Evolutionary conservation across 2,888 invertebrate genomes (phyloP).

Genomic region (Synanthedon myopaeformis): DNA sequence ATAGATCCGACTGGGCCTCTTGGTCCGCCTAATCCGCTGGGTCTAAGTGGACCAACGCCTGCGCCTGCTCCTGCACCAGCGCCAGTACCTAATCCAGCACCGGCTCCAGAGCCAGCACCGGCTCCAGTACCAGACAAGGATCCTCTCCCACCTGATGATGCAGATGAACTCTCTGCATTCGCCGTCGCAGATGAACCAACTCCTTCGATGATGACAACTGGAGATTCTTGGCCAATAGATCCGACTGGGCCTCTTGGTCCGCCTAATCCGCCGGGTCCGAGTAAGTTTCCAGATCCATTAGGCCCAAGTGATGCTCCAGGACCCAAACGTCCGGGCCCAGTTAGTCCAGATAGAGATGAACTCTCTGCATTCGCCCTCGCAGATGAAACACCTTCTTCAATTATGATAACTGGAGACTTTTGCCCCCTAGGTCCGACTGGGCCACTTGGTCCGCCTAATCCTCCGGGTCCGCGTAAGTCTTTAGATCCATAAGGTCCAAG

Average conservation of each 20-base stretch:
- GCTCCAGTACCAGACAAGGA: too few species aligned
- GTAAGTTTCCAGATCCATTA: slow-evolving; percentile 1
- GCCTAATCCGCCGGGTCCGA: neutral
- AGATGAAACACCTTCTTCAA: slow-evolving; percentile 5
- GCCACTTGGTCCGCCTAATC: neutral
- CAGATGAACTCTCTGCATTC: slow-evolving; percentile 1
- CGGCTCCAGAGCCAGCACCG: too few species aligned
- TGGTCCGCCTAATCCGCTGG: neutral
- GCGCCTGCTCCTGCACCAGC: too few species aligned
- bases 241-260: neutral
- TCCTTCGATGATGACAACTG: neutral
- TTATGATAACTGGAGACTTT: slow-evolving; percentile 5
- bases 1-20: neutral
- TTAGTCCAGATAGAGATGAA: neutral
- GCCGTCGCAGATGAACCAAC: neutral
- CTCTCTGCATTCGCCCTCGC: neutral
- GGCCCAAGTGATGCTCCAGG: too few species aligned
- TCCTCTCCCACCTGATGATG: too few species aligned
- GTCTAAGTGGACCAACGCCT: too few species aligned
- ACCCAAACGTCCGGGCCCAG: too few species aligned
- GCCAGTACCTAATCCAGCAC: too few species aligned
- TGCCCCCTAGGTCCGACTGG: neutral
- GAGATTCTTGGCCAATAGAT: neutral
- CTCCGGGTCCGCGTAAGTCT: slow-evolving; percentile 1
- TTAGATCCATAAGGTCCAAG: slow-evolving; percentile 1